Evolutionary conservation across 2,113 vertebrate species (phyloP).

Genomic region (Chascanopsetta lugubris): DNA sequence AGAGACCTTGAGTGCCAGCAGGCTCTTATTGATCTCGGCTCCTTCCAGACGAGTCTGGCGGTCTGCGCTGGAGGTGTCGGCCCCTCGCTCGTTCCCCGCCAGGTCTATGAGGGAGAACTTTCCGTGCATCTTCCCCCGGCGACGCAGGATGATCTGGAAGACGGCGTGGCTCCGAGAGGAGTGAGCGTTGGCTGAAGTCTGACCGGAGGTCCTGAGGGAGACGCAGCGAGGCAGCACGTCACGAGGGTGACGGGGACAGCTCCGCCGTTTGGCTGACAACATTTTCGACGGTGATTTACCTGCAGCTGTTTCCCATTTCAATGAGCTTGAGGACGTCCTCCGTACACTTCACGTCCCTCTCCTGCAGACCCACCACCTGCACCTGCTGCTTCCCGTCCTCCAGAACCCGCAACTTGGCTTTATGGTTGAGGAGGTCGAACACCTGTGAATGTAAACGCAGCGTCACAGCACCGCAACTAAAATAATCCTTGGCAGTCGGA

Average conservation of each 20-base stretch:
- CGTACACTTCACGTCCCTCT: conserved; percentile 93
- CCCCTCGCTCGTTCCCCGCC: conserved; percentile 97
- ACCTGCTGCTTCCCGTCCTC: conserved; percentile 99
- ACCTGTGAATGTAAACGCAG: conserved; percentile 77
- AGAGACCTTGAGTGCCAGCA: conserved; percentile 96
- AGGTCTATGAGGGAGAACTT: conserved; percentile 98
- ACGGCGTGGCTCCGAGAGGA: conserved; percentile 98
- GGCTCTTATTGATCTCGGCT: conserved; percentile 98
- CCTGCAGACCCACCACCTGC: conserved; percentile 96
- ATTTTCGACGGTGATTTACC: conserved; percentile 74
- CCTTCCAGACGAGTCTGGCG: conserved; percentile 96
- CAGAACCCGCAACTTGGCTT: conserved; percentile 93
- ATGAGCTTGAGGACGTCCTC: conserved; percentile 98
- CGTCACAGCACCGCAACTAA: background rate
- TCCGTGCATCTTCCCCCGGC: conserved; percentile 95
- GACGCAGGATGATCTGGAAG: conserved; percentile 96
- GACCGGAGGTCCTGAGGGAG: conserved; percentile 91
- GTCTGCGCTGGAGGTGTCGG: conserved; percentile 96
- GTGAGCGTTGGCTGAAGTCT: conserved; percentile 95
- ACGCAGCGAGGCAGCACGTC: background rate
- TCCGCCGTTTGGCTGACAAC: background rate
- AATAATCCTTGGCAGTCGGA: background rate
- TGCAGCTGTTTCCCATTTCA: conserved; percentile 98
- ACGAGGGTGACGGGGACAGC: no score
- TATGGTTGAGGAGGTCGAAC: conserved; percentile 96